Conservation (phyloP, 2,797 vertebrate species). For the Pempheris klunzingeri region DNA sequence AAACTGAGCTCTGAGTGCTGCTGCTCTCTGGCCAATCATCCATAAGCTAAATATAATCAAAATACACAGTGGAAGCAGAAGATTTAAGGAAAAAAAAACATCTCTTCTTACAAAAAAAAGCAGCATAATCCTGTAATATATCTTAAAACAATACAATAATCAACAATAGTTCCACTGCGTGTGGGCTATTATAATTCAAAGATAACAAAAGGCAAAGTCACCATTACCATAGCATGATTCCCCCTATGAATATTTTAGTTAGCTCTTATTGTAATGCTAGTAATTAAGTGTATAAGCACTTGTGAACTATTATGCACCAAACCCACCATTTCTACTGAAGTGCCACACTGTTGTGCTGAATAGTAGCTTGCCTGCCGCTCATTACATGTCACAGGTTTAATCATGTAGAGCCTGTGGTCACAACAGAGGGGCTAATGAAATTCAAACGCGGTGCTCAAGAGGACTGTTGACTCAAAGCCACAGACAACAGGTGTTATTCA, state of each 20-base stretch:
- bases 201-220: not conserved
- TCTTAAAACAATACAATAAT: not conserved
- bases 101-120: not conserved
- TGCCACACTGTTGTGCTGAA: not conserved
- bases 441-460: slow-evolving; percentile 61
- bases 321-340: not conserved
- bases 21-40: slow-evolving; percentile 23
- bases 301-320: slow-evolving; percentile 6
- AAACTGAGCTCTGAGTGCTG: slow-evolving; percentile 36
- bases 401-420: slow-evolving; percentile 43
- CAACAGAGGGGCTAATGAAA: slow-evolving; percentile 54
- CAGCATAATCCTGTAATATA: not conserved
- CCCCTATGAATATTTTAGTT: not conserved
- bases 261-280: not conserved
- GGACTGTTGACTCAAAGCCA: slow-evolving; percentile 67
- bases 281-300: not conserved
- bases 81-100: slow-evolving; percentile 1
- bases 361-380: slow-evolving; percentile 28
- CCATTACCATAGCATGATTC: not conserved
- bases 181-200: not conserved
- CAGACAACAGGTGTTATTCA: slow-evolving; percentile 76
- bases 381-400: slow-evolving; percentile 49
- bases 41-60: slow-evolving; percentile 50
- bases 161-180: not conserved
- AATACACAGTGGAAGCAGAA: slow-evolving; percentile 10